Evolutionary conservation across 1,140 invertebrate genomes (phyloP), one percentile per base, ranked within the genome.

Genomic region (Ylistrum balloti): DNA sequence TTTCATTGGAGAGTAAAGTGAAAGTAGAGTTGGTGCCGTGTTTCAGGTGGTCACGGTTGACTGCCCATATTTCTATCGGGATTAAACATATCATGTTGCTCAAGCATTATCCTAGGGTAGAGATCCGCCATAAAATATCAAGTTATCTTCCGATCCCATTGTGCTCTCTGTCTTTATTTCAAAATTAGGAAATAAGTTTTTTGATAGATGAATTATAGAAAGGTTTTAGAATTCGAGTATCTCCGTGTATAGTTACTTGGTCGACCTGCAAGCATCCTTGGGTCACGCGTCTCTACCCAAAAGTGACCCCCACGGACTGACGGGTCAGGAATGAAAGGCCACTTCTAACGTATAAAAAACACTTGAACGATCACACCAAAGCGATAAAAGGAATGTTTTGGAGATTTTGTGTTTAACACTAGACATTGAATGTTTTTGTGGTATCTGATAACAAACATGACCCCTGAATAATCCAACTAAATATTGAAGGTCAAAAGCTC

Each of bases 381-480:
- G 9, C 17, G 45, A 56, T 56, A 56, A 56, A 56, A 15, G 9
- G 13, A 22, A 20, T 56, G 13, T 56, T 56, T 56, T 56, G 17
- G 45, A 3, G 45, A 56, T 56, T 3, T 56, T 56, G 22, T 11
- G 22, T 20, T 56, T 56, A 56, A 20, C 17, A 56, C 20, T 56
- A 56, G 45, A 56, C 45, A 56, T 56, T 56, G 45, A 56, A 56
- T 56, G 45, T 56, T 56, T 56, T 56, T 56, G 45, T 56, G 13
- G 17, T 56, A 56, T 56, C 45, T 56, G 45, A 22, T 56, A 22
- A 56, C 45, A 56, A 22, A 20, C 22, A 17, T 56, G 45, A 56
- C 45, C 45, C 45, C 7, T 56, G 20, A 11, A 17, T 56, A 5
- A 38, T 38, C 35, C 35, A 38, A 38, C 5, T 38, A 38, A 38